Percentiles rank a stretch among this genome's conserved stretches.
Conservation (phyloP, 2,888 invertebrate species). For the Brenthis daphne region DNA sequence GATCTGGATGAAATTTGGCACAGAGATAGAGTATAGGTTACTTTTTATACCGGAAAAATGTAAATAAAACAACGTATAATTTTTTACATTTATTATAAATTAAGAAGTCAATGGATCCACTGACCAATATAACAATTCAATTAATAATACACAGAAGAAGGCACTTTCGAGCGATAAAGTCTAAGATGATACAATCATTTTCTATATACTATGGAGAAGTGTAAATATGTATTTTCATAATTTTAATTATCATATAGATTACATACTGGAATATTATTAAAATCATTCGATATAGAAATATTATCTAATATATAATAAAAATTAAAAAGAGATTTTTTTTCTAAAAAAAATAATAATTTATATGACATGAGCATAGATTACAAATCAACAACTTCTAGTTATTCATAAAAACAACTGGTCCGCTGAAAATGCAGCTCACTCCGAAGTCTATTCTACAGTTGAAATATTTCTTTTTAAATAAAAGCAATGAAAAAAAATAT, state of each 20-base stretch:
- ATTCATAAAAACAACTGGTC: slow-evolving; percentile 12
- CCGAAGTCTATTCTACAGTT: too few relatives aligned
- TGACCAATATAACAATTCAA: slow-evolving; percentile 44
- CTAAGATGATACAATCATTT: not conserved
- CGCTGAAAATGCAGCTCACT: too few relatives aligned
- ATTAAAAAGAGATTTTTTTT: not conserved
- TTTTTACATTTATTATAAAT: slow-evolving; percentile 49
- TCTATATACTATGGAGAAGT: slow-evolving; percentile 2
- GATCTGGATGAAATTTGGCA: too few relatives aligned
- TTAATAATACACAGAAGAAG: slow-evolving; percentile 52
- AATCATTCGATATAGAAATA: slow-evolving; percentile 5
- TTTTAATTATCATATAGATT: not conserved
- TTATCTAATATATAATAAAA: not conserved
- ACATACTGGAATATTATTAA: slow-evolving; percentile 6
- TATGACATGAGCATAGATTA: not conserved
- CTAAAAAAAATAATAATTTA: slow-evolving; percentile 1
- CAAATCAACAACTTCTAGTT: not conserved
- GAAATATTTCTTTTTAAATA: too few relatives aligned
- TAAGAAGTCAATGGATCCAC: slow-evolving; percentile 46
- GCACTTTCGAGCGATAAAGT: slow-evolving; percentile 53
- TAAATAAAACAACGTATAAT: slow-evolving; percentile 34
- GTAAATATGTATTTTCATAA: slow-evolving; percentile 16
- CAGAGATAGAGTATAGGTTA: too few relatives aligned
- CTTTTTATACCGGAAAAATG: not conserved
- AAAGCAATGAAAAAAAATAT: too few relatives aligned